Evolutionary conservation across 2,888 invertebrate genomes (phyloP), one percentile per base, ranked within the genome.

Genomic region (Sarcophaga carnaria): DNA sequence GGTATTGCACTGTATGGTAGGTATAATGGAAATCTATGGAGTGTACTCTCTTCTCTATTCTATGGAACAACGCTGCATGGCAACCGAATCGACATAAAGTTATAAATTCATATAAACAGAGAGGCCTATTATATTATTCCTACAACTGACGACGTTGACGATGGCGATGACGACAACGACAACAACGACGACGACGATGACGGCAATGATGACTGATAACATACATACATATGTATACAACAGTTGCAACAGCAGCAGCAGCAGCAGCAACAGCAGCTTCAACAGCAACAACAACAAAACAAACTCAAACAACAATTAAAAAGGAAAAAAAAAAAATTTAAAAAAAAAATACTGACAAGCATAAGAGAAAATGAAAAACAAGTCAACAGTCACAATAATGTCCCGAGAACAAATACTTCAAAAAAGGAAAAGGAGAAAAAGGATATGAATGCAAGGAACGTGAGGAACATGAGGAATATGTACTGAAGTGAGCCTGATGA

Each of bases 41-140:
- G 20, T 20, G 20, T 10, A 78, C 72, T 82, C 62, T 87, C 81
- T 84, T 79, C 81, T 82, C 54, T 14, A 12, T 17, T 81, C 81
- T 79, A 71, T 45, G 66, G 80, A 82, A 66, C 14, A 14, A n/a
- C 54, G 79, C 84, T 77, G 87, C 87, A 87, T 87, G 87, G 87
- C 87, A 87, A 87, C 87, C 75, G 81, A 87, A 87, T 84, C 75
- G 79, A 76, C 70, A 66, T 80, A 59, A 76, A 80, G 76, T 77
- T 80, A 62, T 76, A 76, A 71, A 85, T 80, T 72, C 37, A 77
- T 10, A 37, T 37, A 37, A 37, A 37, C 37, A 85, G 76, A 80
- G 71, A 85, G 80, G 84, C 84, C 80, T 85, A 47, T 37, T 27
- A 83, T 25, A 37, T 37, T 37, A 37, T 37, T 8, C 8, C 10